Conservation (phyloP, 2,113 vertebrate species). For the Gopherus flavomarginatus region DNA sequence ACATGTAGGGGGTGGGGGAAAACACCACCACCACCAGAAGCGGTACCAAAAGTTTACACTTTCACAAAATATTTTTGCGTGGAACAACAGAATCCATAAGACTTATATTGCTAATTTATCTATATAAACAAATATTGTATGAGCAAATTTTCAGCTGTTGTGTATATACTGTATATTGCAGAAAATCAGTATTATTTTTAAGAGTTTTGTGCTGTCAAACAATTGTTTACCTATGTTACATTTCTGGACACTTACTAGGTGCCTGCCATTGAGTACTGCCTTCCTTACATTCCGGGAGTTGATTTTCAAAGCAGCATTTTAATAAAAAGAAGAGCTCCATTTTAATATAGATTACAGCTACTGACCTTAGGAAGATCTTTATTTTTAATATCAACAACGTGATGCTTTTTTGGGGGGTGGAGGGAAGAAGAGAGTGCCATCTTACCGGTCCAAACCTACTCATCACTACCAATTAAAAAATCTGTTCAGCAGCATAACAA, state of each 20-base stretch:
- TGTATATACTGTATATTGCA: constrained; percentile 87
- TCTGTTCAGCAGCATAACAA: background rate
- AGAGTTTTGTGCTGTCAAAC: constrained; percentile 63
- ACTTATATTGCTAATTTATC: constrained; percentile 77
- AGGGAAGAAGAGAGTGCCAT: background rate
- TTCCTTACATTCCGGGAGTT: constrained; percentile 44
- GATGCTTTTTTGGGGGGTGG: background rate
- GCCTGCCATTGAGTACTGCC: constrained; percentile 65
- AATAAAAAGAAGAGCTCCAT: background rate
- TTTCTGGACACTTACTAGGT: constrained; percentile 67
- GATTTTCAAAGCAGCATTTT: constrained; percentile 39
- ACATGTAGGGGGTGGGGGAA: background rate
- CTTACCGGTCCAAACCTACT: background rate
- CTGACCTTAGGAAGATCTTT: background rate
- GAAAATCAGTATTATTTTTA: constrained; percentile 80
- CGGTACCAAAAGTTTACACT: constrained; percentile 57
- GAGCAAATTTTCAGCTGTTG: constrained; percentile 71
- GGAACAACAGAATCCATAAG: constrained; percentile 57
- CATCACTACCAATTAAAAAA: background rate
- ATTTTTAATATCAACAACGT: background rate
- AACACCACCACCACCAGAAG: background rate
- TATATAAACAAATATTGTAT: constrained; percentile 76
- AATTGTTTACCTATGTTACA: constrained; percentile 65
- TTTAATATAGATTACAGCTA: background rate
- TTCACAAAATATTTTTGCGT: constrained; percentile 48